phyloP scores from a whole-genome alignment of 2,113 vertebrate genomes.

The Panurus biarmicus region DNA sequence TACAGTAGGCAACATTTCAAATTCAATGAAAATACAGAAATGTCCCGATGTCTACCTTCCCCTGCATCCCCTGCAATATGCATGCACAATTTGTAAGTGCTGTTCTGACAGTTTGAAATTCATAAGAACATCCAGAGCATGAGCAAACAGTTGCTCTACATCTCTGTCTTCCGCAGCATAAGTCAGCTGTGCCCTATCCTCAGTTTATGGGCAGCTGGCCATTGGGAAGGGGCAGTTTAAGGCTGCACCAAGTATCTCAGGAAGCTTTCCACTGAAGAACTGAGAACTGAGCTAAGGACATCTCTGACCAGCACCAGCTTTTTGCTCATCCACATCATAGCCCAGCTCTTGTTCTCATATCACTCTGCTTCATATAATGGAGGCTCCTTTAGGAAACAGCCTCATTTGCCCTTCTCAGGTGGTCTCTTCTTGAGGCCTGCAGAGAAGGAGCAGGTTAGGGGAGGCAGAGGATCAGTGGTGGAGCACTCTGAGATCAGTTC shows the following conservation, averaged over 20 bases:
- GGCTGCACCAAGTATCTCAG: not conserved
- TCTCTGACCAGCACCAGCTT: not conserved
- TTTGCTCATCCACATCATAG: not conserved
- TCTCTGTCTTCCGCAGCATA: not conserved
- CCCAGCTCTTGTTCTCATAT: not conserved
- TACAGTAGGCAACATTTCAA: not conserved
- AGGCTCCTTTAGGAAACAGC: not conserved
- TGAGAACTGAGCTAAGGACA: not conserved
- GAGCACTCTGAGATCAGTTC: accelerated
- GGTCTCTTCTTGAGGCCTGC: not conserved
- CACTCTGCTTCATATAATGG: not conserved
- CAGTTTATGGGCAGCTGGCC: not conserved
- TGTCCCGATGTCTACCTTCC: not conserved
- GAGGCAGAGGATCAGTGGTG: not conserved
- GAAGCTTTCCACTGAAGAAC: not conserved
- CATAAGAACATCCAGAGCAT: not conserved
- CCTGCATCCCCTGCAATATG: accelerated
- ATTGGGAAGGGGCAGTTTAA: not conserved
- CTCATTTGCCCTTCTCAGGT: not conserved
- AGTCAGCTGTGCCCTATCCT: not conserved
- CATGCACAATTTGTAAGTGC: not conserved
- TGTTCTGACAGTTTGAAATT: not conserved
- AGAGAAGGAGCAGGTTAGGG: not conserved
- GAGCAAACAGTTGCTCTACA: not conserved
- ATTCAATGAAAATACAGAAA: not conserved